Percentiles rank a stretch among this genome's conserved stretches.
Conservation (phyloP, 2,113 vertebrate species). For the Acrocephalus kingi region DNA sequence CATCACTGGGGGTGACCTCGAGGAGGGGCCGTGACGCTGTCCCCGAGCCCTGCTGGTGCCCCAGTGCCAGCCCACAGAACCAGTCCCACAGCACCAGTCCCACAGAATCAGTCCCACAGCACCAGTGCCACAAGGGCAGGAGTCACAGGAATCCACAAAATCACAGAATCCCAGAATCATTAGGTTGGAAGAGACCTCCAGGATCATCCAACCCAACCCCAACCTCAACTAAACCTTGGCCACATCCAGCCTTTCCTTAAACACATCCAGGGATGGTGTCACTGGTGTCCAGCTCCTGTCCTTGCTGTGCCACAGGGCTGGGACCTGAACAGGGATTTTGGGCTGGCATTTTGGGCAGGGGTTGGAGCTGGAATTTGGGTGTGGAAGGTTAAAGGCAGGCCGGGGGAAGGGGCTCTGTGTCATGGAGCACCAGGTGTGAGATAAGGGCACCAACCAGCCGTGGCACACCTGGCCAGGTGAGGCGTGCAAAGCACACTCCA, state of each 20-base stretch:
- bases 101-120: background rate
- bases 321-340: accelerated
- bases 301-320: background rate
- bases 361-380: too few relatives aligned
- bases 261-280: background rate
- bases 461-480: accelerated
- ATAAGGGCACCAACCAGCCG: accelerated
- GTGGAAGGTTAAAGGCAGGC: background rate
- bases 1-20: background rate
- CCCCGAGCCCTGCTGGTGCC: accelerated
- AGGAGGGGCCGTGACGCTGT: accelerated
- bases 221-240: too few relatives aligned
- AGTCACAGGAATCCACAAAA: accelerated
- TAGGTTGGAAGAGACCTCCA: too few relatives aligned
- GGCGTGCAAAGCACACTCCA: accelerated
- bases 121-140: background rate
- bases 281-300: accelerated
- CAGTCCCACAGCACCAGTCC: accelerated
- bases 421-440: accelerated
- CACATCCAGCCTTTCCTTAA: too few relatives aligned
- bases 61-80: background rate
- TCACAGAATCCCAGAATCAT: too few relatives aligned
- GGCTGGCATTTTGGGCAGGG: accelerated
- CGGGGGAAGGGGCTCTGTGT: background rate
- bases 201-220: too few relatives aligned